These are phyloP conservation scores for Xiphophorus birchmanni DNA, from an alignment of 2,797 vertebrate species.

Conservation along the genomic window DNA sequence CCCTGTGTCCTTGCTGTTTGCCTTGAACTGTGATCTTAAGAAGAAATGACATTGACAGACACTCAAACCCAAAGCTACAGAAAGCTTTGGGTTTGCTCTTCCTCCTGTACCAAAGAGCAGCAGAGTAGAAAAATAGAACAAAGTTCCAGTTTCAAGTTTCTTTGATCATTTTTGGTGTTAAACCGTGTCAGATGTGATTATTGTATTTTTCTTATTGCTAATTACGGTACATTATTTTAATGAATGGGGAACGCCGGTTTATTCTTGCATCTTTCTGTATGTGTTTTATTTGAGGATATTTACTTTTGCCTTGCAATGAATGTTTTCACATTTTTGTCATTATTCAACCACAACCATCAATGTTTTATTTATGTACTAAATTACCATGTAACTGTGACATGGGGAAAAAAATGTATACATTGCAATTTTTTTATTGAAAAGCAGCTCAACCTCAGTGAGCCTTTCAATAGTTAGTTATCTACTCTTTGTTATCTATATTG, in stretches of 20 bases:
- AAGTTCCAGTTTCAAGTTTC: conserved; percentile 41
- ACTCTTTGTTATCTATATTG: neutral
- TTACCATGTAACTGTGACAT: neutral
- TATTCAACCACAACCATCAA: neutral
- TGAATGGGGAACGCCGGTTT: neutral
- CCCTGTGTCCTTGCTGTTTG: conserved; percentile 51
- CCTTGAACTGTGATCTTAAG: conserved; percentile 73
- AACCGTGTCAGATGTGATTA: conserved; percentile 32
- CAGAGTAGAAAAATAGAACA: conserved; percentile 43
- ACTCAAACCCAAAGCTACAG: conserved; percentile 60
- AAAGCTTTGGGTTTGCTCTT: conserved; percentile 20
- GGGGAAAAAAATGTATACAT: neutral
- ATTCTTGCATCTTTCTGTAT: neutral
- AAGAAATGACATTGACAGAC: conserved; percentile 77
- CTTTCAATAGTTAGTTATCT: neutral
- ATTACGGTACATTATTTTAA: neutral
- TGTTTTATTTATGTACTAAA: neutral
- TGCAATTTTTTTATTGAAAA: neutral
- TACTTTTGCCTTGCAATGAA: neutral
- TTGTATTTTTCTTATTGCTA: conserved; percentile 16
- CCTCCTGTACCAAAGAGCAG: conserved; percentile 52
- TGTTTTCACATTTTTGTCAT: neutral
- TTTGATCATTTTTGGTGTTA: conserved; percentile 46
- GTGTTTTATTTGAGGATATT: neutral
- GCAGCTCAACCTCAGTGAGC: neutral